Percentiles rank a stretch among this genome's conserved stretches.
phyloP scores from a whole-genome alignment of 2,888 invertebrate genomes.

The Ophion costatus region DNA sequence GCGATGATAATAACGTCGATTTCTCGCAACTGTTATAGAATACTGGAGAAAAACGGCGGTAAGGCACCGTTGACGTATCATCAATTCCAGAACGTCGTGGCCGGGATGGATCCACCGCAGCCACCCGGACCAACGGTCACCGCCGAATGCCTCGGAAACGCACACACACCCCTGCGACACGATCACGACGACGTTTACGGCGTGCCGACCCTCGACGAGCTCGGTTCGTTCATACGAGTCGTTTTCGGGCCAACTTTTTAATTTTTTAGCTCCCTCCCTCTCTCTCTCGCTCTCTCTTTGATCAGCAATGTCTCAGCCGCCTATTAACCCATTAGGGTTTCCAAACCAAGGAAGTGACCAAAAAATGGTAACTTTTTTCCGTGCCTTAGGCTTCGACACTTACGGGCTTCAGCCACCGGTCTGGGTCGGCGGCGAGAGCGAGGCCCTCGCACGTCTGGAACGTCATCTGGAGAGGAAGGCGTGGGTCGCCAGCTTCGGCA shows the following conservation, averaged over 20 bases:
- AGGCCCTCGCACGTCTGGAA: constrained; percentile 90
- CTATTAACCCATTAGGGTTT: too few species aligned
- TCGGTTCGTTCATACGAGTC: constrained; percentile 85
- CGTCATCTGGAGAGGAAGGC: constrained; percentile 92
- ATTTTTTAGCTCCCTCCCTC: not conserved
- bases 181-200: constrained; percentile 94
- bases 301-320: too few species aligned
- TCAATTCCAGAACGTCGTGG: constrained; percentile 92
- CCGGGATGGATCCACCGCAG: constrained; percentile 90
- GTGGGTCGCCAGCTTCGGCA: constrained; percentile 95
- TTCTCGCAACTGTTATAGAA: constrained; percentile 84
- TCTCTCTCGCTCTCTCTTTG: not conserved
- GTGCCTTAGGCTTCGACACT: constrained; percentile 44
- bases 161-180: constrained; percentile 88
- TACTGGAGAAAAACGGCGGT: constrained; percentile 92
- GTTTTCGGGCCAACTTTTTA: not conserved
- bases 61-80: constrained; percentile 94
- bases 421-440: constrained; percentile 92
- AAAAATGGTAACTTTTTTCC: not conserved
- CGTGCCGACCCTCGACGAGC: constrained; percentile 93
- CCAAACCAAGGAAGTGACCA: too few species aligned
- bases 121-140: constrained; percentile 87
- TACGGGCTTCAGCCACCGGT: constrained; percentile 78
- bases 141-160: constrained; percentile 85
- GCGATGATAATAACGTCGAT: not conserved